Conservation (phyloP, 2,888 invertebrate genomes). For the Luffia ferchaultella region DNA sequence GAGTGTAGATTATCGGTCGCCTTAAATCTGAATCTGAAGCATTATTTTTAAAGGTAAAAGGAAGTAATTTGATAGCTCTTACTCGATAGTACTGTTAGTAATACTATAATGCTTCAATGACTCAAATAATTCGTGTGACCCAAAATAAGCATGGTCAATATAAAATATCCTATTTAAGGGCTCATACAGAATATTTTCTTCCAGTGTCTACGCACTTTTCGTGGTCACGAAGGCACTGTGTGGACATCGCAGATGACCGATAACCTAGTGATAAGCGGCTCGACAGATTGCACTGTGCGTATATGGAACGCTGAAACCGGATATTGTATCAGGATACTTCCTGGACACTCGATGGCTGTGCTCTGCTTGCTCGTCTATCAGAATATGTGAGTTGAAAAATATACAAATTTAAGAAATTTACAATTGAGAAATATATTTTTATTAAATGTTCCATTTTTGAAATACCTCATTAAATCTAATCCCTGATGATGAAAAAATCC, state of each 20-base stretch:
- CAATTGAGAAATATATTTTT: too few relatives aligned
- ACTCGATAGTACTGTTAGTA: too few relatives aligned
- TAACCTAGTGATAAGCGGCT: slow-evolving; percentile 91
- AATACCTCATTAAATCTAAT: too few relatives aligned
- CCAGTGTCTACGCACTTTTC: slow-evolving; percentile 91
- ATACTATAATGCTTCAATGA: slow-evolving; percentile 43
- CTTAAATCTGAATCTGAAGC: too few relatives aligned
- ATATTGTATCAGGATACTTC: slow-evolving; percentile 88
- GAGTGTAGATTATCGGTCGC: too few relatives aligned
- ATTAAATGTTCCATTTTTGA: too few relatives aligned
- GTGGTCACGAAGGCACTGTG: slow-evolving; percentile 98
- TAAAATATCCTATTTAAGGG: not conserved
- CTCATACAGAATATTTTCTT: slow-evolving; percentile 18
- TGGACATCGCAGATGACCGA: slow-evolving; percentile 99
- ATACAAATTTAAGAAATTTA: too few relatives aligned
- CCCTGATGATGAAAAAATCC: too few relatives aligned
- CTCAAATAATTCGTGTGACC: not conserved
- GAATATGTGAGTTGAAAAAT: slow-evolving; percentile 74
- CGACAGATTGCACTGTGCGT: slow-evolving; percentile 95
- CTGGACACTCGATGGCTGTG: slow-evolving; percentile 98
- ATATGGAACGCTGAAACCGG: slow-evolving; percentile 98
- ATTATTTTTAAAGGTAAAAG: too few relatives aligned
- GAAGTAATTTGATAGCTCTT: too few relatives aligned
- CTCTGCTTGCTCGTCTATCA: slow-evolving; percentile 97
- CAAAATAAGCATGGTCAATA: not conserved